Evolutionary conservation across 2,888 invertebrate genomes (phyloP), one percentile per base, ranked within the genome.

Genomic region (Mythimna loreyi): DNA sequence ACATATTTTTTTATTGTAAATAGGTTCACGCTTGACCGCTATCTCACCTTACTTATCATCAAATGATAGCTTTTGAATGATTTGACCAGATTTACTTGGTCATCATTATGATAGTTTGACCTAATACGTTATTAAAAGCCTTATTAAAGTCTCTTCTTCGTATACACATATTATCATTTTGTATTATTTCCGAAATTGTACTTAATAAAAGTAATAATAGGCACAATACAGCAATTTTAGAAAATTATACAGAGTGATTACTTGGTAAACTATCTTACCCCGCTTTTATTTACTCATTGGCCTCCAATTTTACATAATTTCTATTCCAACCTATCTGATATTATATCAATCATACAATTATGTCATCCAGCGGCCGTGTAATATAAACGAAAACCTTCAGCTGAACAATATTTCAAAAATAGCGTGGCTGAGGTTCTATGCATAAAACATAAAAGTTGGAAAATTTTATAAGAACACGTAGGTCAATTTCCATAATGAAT

Each of bases 221-320:
- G 47, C 11, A 4, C 3, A 13, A 1, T 30, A 50, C 6, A 25
- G 25, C 11, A 0, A 68, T 28, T 67, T 36, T 47, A 21, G 45
- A 23, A 67, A 67, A 66, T 67, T 66, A 67, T 52, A 43, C n/a
- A 23, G 13, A 11, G 6, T 5, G 16, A 50, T 40, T 36, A 50
- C 4, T 36, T 13, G n/a, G 7, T 33, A 33, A 16, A 50, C 9
- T 50, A 16, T 40, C 16, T 52, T 23, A 23, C 21, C 7, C 23
- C 5, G 13, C 21, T 28, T 40, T 64, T 25, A 55, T 60, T 13
- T 60, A 72, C 33, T 49, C 30, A 56, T 25, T 21, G 11, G 19
- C 50, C n/a, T 53, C 9, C n/a, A 60, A 33, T 47, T 49, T 55
- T 6, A 19, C 40, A 60, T 25, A n/a, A 47, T 28, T 52, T 71